A percentile compares a stretch with the other conserved stretches of the same genome.
Conservation (phyloP, 2,888 invertebrate genomes). For the Elgonia sp. region DNA sequence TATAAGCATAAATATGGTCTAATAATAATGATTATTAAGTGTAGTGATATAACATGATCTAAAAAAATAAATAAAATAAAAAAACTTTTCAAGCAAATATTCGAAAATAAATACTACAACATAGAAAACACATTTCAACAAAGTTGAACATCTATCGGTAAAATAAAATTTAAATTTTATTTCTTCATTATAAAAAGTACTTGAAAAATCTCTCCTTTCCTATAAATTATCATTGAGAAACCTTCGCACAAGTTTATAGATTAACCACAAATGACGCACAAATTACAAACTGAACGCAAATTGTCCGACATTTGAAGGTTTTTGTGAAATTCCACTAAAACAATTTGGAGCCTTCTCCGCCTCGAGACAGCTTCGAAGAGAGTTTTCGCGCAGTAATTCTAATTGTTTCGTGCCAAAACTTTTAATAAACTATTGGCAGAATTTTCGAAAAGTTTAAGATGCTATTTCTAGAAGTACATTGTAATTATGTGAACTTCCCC, state of each 20-base stretch:
- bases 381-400: constrained; percentile 36
- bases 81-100: too few species aligned
- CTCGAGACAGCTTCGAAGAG: constrained; percentile 9
- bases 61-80: too few species aligned
- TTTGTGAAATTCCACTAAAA: constrained; percentile 50
- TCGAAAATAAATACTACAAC: too few species aligned
- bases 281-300: constrained; percentile 18
- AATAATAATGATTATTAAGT: too few species aligned
- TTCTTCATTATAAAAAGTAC: too few species aligned
- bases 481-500: constrained; percentile 3
- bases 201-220: background rate
- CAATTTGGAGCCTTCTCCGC: constrained; percentile 38
- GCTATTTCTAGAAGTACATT: constrained; percentile 24
- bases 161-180: too few species aligned
- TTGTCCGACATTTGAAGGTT: constrained; percentile 49
- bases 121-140: too few species aligned
- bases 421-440: constrained; percentile 49
- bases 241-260: constrained; percentile 30
- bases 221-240: background rate
- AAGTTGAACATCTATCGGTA: too few species aligned
- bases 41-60: too few species aligned
- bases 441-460: constrained; percentile 38
- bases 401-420: constrained; percentile 49
- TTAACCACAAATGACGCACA: constrained; percentile 26
- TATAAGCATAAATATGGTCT: too few species aligned